Evolutionary conservation across 1,140 invertebrate species (phyloP), one percentile per base, ranked within the genome.

Genomic region (Drosophila busckii): DNA sequence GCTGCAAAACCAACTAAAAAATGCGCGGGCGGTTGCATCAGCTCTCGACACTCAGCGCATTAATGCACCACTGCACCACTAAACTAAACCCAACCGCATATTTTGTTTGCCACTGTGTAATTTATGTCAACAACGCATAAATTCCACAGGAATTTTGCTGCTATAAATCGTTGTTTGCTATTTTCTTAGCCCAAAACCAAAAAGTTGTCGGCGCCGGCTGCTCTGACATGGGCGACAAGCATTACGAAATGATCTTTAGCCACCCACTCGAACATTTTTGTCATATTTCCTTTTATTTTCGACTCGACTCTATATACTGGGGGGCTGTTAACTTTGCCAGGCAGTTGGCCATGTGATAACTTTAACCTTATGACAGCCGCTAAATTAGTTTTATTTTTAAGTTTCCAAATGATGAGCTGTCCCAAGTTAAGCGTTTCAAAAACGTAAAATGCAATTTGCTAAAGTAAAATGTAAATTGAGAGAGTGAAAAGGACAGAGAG

Each of bases 81-180:
- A 66, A 66, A 62, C 63, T 52, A 66, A 71, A 71, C 67, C 55
- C 50, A 69, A 31, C 20, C 35, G 26, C n/a, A n/a, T n/a, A n/a
- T n/a, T n/a, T n/a, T n/a, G n/a, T n/a, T n/a, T n/a, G n/a, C 41
- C 22, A 55, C 15, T 76, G 61, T 62, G 44, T 80, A 75, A 80
- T 80, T 73, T 80, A 80, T 80, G 73, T 82, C 71, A 65, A 58
- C 73, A 63, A 58, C 68, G 73, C 73, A 71, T 64, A 71, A 78
- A 80, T 82, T 82, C 69, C 63, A 40, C 37, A 52, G 41, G 60
- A 68, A 80, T 80, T 80, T 65, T 69, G n/a, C n/a, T 28, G 55
- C 68, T 63, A 73, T 71, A 78, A 71, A 80, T 78, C 80, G 62
- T 53, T 66, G 48, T 82, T 78, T 62, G 46, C 32, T 60, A 9